These are phyloP conservation scores for Phodopus roborovskii DNA, from an alignment of 2,113 vertebrate genomes.

Conservation along the genomic window DNA sequence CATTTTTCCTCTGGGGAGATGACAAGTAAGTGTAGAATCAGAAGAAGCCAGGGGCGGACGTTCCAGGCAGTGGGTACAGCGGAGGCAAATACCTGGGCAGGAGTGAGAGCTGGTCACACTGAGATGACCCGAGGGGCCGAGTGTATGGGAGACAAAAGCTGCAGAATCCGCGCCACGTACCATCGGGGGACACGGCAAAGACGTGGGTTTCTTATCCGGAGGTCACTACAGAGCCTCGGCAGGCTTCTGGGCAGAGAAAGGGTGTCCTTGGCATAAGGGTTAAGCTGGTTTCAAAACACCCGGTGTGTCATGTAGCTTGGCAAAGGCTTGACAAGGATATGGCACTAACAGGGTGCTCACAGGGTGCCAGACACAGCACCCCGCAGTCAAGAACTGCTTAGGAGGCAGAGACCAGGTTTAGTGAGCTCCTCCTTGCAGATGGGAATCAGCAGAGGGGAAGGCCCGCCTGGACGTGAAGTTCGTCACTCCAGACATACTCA, in stretches of 20 bases:
- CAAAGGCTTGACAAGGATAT: accelerated
- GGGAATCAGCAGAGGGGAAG: neutral
- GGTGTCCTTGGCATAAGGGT: neutral
- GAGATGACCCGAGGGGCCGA: neutral
- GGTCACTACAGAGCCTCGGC: neutral
- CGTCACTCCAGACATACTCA: accelerated
- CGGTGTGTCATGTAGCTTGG: neutral
- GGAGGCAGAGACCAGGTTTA: neutral
- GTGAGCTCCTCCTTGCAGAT: neutral
- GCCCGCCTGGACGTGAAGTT: neutral
- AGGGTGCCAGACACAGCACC: neutral
- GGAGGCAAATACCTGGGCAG: slow-evolving; percentile 5
- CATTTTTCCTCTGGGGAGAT: neutral
- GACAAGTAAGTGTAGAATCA: slow-evolving; percentile 11
- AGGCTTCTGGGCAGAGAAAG: neutral
- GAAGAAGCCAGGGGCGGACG: neutral
- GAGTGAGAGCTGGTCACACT: neutral
- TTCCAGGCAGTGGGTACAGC: neutral
- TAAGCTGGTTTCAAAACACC: accelerated
- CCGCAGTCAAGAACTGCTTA: neutral
- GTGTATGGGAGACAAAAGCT: accelerated
- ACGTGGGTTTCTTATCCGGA: neutral
- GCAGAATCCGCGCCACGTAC: accelerated
- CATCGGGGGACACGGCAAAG: accelerated
- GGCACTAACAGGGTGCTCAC: neutral